A percentile compares a stretch with the other conserved stretches of the same genome.
Conservation (phyloP, 1,140 invertebrate species). For the Cherax destructor region DNA sequence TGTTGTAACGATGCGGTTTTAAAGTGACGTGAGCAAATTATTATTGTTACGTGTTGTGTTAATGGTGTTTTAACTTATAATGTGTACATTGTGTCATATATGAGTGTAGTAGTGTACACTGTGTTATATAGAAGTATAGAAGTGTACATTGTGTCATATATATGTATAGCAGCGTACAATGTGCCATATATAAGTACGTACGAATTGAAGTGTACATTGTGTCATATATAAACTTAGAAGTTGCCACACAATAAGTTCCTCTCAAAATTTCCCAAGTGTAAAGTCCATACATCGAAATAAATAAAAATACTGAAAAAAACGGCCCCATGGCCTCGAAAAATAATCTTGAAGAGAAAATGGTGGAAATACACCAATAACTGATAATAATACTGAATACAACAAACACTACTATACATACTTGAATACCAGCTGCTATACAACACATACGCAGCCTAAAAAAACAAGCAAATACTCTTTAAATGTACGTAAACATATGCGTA, state of each 20-base stretch:
- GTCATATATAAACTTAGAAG: too few species aligned
- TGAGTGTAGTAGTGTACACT: too few species aligned
- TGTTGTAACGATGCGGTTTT: too few species aligned
- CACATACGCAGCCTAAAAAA: not conserved
- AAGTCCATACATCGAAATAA: not conserved
- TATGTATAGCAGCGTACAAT: too few species aligned
- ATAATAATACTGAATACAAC: constrained; percentile 24
- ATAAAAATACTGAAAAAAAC: not conserved
- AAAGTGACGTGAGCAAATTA: too few species aligned
- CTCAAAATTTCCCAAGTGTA: not conserved
- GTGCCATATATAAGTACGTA: too few species aligned
- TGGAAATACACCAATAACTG: not conserved
- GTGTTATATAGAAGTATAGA: too few species aligned
- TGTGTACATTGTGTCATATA: too few species aligned
- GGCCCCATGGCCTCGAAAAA: constrained; percentile 27
- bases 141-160: too few species aligned
- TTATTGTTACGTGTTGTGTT: too few species aligned
- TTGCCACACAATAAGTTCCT: not conserved
- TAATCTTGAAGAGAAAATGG: not conserved
- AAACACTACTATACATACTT: not conserved
- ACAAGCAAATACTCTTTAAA: not conserved
- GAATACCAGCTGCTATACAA: not conserved
- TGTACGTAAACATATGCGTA: not conserved
- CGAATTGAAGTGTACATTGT: too few species aligned
- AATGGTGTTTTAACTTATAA: too few species aligned